Conservation (phyloP, 1,140 invertebrate genomes). For the Eriosoma lanigerum region DNA sequence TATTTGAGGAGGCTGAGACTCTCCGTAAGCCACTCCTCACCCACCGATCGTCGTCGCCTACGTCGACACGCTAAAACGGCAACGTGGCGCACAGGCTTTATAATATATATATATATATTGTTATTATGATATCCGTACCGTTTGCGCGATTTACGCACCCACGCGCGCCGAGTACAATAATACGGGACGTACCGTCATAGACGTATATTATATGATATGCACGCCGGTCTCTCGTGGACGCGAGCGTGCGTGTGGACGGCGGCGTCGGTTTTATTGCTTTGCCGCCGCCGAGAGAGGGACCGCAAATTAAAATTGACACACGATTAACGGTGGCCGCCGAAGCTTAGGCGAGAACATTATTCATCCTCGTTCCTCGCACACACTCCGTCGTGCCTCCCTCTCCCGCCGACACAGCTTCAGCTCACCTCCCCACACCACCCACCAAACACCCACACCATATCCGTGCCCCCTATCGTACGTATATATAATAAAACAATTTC, state of each 20-base stretch:
- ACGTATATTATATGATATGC: not conserved
- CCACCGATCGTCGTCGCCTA: no score
- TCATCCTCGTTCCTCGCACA: not conserved
- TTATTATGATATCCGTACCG: no score
- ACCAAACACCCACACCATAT: no score
- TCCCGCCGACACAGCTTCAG: not conserved
- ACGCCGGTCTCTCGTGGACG: not conserved
- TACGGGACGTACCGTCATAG: not conserved
- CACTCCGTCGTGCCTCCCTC: no score
- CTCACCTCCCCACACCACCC: not conserved
- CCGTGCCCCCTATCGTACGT: no score
- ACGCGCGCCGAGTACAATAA: not conserved
- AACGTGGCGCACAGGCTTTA: no score
- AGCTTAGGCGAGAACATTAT: not conserved
- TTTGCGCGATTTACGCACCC: no score
- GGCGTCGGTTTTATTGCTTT: not conserved
- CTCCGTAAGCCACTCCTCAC: no score
- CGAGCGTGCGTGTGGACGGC: not conserved
- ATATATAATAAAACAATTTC: not conserved
- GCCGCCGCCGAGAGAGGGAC: not conserved
- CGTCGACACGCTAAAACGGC: no score
- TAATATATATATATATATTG: no score
- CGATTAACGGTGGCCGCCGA: slow-evolving; percentile 7
- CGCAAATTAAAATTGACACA: slow-evolving; percentile 45
- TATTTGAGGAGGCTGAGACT: no score